Base-by-base conservation (phyloP, 1,140 invertebrate species). In the Plutomurus gul region DNA sequence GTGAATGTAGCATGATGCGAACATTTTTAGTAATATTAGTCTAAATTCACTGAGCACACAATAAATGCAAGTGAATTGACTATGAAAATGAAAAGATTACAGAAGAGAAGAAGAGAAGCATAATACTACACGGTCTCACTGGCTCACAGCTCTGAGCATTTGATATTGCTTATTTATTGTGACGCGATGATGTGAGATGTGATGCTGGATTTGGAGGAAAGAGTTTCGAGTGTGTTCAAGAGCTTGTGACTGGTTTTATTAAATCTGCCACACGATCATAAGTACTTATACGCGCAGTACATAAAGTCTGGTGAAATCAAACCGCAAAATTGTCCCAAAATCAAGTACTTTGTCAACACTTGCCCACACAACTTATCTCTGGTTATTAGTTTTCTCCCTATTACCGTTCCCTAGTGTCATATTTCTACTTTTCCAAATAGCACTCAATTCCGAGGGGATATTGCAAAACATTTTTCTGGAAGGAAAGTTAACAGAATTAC, bases 251-350 rank as follows among this genome's bases (percentile, higher is more conserved):
- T 65, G 13, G 27, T 65, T 65, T 65, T 65, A 65, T 65, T 65
- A 65, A 65, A 65, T 65, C 56, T 65, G 56, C 56, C 56, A 36
- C 56, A 65, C 56, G 56, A 65, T 65, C 56, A 65, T 65, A 65
- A 49, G 16, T 7, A 49, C 46, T n/a, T 49, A 18, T 27, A n/a
- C 25, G 13, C 30, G 25, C 11, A 16, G 16, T 25, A 8, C 16
- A 27, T 56, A 65, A 65, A 65, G 13, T 30, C 27, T 16, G n/a
- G 27, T 65, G 56, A 65, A 65, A 65, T 65, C 56, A 65, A 43
- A 36, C 56, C 56, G 27, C 56, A 65, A 65, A 65, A 65, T 65
- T 65, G 56, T 30, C 36, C 56, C 18, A 30, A 65, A 65, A 65
- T 65, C 56, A 65, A 65, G 56, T 65, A 65, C 56, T 65, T 65